Evolutionary conservation across 2,888 invertebrate genomes (phyloP), one percentile per base, ranked within the genome.

Genomic region (Fragum whitleyi): DNA sequence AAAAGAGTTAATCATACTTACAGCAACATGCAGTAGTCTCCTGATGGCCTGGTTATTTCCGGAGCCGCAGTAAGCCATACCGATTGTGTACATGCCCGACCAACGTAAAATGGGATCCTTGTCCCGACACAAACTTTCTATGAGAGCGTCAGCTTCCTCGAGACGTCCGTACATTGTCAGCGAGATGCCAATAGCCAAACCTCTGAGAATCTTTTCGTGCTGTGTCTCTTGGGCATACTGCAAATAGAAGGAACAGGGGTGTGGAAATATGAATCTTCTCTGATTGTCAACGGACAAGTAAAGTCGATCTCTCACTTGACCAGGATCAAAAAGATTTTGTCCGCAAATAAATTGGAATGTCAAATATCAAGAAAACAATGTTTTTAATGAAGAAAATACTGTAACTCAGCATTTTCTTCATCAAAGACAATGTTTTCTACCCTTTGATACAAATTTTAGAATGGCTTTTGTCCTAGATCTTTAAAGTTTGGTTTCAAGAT

Each of bases 41-140:
- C 98, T 96, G 91, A 99, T 98, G 1, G 99, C 99, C 93, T 97
- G 97, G 94, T 99, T 99, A 94, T 98, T 98, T 74, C 99, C 99
- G 16, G 98, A 98, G 32, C 99, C 99, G 93, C 98, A 98, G 94
- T 99, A 99, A 0, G 99, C 99, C 96, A 99, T 98, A 0, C 99
- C 99, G 74, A 99, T 95, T 0, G 99, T 99, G 95, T 99, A 99
- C 96, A 99, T 99, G 83, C 98, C 99, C 65, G 98, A 98, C 85
- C 99, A 96, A 89, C 99, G 96, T 80, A 99, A 95, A 88, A 99
- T 96, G 7, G 98, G 98, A 94, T 98, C 98, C 94, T 99, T 99
- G 93, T 99, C 99, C 77, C 97, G 96, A 83, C 97, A 95, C 65
- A 99, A 95, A 87, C 97, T 97, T 85, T 97, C 96, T 62, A 99